Base-by-base conservation (phyloP, 2,888 invertebrate species). In the Platycheirus rosarum region DNA sequence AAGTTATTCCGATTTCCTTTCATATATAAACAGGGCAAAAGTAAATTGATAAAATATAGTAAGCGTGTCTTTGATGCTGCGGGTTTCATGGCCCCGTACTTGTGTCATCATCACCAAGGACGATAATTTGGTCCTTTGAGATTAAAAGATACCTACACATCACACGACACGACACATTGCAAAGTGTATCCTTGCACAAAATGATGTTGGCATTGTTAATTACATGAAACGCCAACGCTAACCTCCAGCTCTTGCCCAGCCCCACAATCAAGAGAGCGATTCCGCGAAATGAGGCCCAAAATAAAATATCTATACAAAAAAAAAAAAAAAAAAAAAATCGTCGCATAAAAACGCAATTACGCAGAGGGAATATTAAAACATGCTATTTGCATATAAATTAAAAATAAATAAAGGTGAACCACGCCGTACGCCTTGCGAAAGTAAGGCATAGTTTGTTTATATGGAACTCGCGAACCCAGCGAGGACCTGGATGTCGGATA, bases 331-430 rank as follows among this genome's bases (percentile, higher is more conserved):
- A 51, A 29, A 51, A 37, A 63, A 65, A 55, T 57, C 55, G 16
- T 48, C 55, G 62, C 76, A 49, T 65, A 77, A 68, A 77, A 82
- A 77, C 71, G 37, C 82, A 76, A 82, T 77, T 82, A 82, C 77
- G 82, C 77, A 63, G 77, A 82, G 82, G 42, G 82, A 82, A 82
- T 82, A 77, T 82, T 82, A 76, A 82, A 82, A 73, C 82, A 71
- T 68, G 76, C 71, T 82, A 82, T 82, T 82, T 82, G 82, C 82
- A 82, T 82, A 82, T 82, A 82, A 82, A 82, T 82, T 82, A 82
- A 82, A 77, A 82, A 76, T 82, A 82, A 82, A 82, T 82, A 82
- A 76, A 76, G 82, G 71, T 73, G 76, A 44, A 32, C 63, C 71
- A 20, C 49, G 14, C 40, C 40, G 20, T 37, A 8, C 5, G 9